phyloP scores from a whole-genome alignment of 1,140 invertebrate genomes.

The Aphis craccivora region DNA sequence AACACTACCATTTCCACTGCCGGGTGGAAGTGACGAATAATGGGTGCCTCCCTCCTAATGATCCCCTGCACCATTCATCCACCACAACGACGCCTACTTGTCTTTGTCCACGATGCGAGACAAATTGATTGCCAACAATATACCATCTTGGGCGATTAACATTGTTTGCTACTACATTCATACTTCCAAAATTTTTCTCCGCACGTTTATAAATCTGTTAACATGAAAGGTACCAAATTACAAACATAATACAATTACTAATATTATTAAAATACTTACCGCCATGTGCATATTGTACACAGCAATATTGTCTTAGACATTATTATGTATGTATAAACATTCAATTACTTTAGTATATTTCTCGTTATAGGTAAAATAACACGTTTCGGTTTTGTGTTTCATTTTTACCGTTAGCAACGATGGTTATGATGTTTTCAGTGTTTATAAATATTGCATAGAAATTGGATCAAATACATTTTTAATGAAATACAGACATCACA shows the following conservation, averaged over 20 bases:
- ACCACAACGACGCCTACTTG: not conserved
- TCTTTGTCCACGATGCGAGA: conserved; percentile 24
- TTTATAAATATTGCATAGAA: not conserved
- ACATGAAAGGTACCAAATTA: not conserved
- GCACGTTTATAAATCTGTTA: not conserved
- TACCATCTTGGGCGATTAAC: not conserved
- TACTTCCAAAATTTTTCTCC: not conserved
- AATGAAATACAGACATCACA: not conserved
- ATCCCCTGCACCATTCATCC: not conserved
- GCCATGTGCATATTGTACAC: not conserved
- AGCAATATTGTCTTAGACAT: not conserved
- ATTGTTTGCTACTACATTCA: not conserved
- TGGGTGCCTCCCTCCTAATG: not conserved
- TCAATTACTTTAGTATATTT: not conserved
- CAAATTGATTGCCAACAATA: conserved; percentile 30
- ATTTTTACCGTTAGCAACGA: not conserved
- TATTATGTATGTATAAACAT: not conserved
- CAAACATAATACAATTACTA: not conserved
- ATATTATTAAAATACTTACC: not conserved
- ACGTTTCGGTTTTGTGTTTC: not conserved
- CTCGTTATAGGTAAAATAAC: not conserved
- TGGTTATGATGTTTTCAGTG: not conserved
- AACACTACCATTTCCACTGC: not conserved
- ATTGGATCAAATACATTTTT: conserved; percentile 4
- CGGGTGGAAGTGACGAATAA: conserved; percentile 20